phyloP scores from a whole-genome alignment of 2,888 invertebrate genomes.

The Cyclophora albipunctata region DNA sequence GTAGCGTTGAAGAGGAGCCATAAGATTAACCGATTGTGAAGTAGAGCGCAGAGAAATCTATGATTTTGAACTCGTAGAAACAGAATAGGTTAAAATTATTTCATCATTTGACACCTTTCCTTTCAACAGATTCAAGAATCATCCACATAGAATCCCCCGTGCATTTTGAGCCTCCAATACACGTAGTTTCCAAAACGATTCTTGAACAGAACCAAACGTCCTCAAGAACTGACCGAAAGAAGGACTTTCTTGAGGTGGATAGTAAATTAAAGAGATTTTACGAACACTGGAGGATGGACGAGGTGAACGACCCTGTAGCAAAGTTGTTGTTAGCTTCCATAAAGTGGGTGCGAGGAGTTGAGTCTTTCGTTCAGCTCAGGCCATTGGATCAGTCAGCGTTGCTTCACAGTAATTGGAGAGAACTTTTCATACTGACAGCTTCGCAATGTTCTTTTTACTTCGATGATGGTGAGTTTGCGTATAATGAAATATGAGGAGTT shows the following conservation, averaged over 20 bases:
- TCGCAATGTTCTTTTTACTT: conserved; percentile 86
- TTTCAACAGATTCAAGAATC: conserved; percentile 24
- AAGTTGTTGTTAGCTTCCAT: conserved; percentile 85
- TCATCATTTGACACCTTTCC: no score
- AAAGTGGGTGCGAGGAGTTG: conserved; percentile 86
- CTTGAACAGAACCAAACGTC: conserved; percentile 19
- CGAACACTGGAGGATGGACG: conserved; percentile 53
- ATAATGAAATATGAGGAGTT: conserved; percentile 29
- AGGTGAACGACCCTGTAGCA: conserved; percentile 79
- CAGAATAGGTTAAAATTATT: no score
- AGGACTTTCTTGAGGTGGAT: neutral
- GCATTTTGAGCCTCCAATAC: conserved; percentile 42
- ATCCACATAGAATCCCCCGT: conserved; percentile 25
- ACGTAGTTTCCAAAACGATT: conserved; percentile 38
- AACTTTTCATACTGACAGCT: conserved; percentile 87
- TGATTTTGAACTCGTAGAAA: no score
- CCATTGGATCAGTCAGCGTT: conserved; percentile 81
- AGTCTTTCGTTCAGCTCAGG: conserved; percentile 81
- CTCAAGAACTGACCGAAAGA: conserved; percentile 20
- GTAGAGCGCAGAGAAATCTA: no score
- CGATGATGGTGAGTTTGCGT: conserved; percentile 73
- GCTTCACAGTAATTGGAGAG: conserved; percentile 87
- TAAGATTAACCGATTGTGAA: no score
- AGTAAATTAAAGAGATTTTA: conserved; percentile 13
- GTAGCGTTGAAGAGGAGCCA: no score